Evolutionary conservation across 2,888 invertebrate genomes (phyloP).

Genomic region (Lottia gigantea): DNA sequence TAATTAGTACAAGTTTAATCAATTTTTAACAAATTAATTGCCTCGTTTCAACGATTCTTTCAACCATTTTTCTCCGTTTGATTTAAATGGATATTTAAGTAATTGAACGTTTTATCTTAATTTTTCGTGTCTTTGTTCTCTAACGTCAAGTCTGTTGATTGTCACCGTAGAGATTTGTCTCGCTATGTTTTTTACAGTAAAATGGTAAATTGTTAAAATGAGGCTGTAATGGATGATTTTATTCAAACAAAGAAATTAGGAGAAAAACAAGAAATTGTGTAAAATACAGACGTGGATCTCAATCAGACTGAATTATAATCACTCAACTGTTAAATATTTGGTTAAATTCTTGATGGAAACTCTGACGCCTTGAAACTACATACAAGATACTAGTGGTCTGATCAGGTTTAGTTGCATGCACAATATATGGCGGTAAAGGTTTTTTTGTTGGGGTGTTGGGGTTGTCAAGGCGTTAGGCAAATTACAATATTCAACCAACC

Average conservation of each 20-base stretch:
- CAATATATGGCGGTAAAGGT: too few species aligned
- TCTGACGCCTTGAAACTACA: too few species aligned
- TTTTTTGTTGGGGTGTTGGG: too few species aligned
- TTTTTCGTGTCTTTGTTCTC: background rate
- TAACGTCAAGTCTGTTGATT: background rate
- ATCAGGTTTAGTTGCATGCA: too few species aligned
- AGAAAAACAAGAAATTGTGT: background rate
- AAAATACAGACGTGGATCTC: too few species aligned
- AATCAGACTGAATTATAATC: too few species aligned
- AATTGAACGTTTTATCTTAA: conserved; percentile 9
- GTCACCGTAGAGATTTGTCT: background rate
- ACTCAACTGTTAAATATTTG: too few species aligned
- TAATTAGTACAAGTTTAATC: conserved; percentile 7
- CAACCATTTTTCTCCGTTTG: background rate
- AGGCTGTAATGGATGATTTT: background rate
- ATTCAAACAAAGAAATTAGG: conserved; percentile 1
- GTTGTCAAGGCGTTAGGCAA: too few species aligned
- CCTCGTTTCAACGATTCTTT: background rate
- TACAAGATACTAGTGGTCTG: too few species aligned
- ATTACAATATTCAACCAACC: too few species aligned
- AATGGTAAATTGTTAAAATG: background rate
- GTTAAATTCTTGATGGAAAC: too few species aligned
- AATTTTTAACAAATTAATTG: background rate
- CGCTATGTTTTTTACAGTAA: background rate
- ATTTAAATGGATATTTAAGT: conserved; percentile 11